Conservation (phyloP, 2,888 invertebrate genomes). For the Drosophila mulleri region DNA sequence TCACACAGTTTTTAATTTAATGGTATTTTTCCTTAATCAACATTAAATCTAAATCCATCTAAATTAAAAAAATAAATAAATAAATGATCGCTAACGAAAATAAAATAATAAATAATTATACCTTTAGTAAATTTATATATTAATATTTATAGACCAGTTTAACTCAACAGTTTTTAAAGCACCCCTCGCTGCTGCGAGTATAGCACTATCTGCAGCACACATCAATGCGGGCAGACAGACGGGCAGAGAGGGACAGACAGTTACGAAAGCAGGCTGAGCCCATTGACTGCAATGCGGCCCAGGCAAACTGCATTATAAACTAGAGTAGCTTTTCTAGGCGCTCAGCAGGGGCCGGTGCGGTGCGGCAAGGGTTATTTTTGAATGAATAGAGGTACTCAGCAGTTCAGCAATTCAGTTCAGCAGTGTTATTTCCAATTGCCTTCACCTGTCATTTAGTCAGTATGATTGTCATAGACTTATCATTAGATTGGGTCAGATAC, state of each 20-base stretch:
- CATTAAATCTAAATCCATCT: background rate
- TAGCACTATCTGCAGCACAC: constrained; percentile 37
- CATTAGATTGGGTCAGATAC: constrained; percentile 39
- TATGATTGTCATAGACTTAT: constrained; percentile 27
- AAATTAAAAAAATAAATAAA: background rate
- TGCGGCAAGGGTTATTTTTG: constrained; percentile 7
- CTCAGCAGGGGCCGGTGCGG: background rate
- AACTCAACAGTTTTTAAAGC: background rate
- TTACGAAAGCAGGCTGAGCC: constrained; percentile 38
- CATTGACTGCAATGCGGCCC: constrained; percentile 58
- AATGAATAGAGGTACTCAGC: constrained; percentile 30
- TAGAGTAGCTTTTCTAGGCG: constrained; percentile 5
- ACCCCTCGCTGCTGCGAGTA: constrained; percentile 26
- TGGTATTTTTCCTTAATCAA: too few species aligned
- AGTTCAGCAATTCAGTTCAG: constrained; percentile 5
- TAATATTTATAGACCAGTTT: background rate
- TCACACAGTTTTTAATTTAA: too few species aligned
- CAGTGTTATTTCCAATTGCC: constrained; percentile 36
- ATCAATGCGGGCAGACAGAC: constrained; percentile 62
- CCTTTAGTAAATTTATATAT: too few species aligned
- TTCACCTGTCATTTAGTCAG: constrained; percentile 30
- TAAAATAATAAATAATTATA: too few species aligned
- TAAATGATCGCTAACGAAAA: background rate
- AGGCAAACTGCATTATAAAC: constrained; percentile 46
- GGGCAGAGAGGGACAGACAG: constrained; percentile 30